Evolutionary conservation across 2,888 invertebrate genomes (phyloP), one percentile per base, ranked within the genome.

Genomic region (Tachina grossa): DNA sequence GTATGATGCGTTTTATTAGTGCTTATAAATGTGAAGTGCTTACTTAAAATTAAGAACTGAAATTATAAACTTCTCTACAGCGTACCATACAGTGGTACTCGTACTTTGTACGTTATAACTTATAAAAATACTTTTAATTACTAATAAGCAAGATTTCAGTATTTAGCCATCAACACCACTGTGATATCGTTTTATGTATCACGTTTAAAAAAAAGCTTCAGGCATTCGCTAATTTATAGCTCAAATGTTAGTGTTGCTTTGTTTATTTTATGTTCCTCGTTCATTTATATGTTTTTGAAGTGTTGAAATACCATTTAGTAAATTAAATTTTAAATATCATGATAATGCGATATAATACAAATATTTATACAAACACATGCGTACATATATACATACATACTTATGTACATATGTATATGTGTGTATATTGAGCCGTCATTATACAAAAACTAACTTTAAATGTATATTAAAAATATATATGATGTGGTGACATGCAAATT

Each of bases 251-350:
- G 41, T 65, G 41, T 51, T 31, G 13, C 22, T 57, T 9, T 47
- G 0, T 22, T 49, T 53, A 14, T 79, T 63, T 69, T 41, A 0
- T 49, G 2, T 13, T 41, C 41, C n/a, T 45, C 47, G 5, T 49
- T 65, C n/a, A 75, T 53, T 63, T 53, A 39, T 22, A 31, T 79
- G 41, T 72, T 31, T 31, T 51, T 10, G 43, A 85, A 79, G 82
- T 79, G 78, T 65, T 85, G 61, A 82, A 82, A 82, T 79, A 22
- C 71, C 82, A 82, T 82, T 85, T 75, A 79, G 75, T 75, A 82
- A 79, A 85, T 85, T 85, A 85, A 85, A 82, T 82, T 85, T 83
- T 85, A 74, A 76, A 59, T 76, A 76, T 66, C 71, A 72, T 72
- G 81, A 72, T 68, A 72, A 77, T 39, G 19, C 45, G 59, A 76